phyloP scores from a whole-genome alignment of 2,888 invertebrate species.

The Epistrophe eligans region DNA sequence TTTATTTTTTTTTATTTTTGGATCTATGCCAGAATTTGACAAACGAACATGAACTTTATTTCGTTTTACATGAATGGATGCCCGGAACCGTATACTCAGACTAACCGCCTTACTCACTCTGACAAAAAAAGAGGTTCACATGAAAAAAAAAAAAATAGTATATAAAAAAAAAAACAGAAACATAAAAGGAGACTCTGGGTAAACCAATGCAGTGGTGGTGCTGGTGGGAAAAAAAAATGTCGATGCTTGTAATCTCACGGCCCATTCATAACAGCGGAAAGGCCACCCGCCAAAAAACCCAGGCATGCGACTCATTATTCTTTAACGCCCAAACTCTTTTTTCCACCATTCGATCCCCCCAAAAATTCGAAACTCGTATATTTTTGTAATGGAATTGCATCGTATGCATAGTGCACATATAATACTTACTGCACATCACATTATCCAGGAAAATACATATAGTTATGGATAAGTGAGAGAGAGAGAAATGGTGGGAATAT shows the following conservation, averaged over 20 bases:
- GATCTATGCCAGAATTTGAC: slow-evolving; percentile 75
- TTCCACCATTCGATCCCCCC: slow-evolving; percentile 1
- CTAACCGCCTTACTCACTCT: slow-evolving; percentile 41
- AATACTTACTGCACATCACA: slow-evolving; percentile 30
- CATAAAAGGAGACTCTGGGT: slow-evolving; percentile 30
- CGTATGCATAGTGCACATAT: slow-evolving; percentile 50
- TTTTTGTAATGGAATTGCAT: slow-evolving; percentile 74
- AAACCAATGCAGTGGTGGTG: slow-evolving; percentile 61
- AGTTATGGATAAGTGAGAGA: neutral
- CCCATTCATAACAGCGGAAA: slow-evolving; percentile 70
- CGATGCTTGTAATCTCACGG: slow-evolving; percentile 75
- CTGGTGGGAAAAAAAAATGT: slow-evolving; percentile 66
- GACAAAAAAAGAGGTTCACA: slow-evolving; percentile 65
- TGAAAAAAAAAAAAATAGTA: slow-evolving; percentile 23
- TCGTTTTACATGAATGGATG: slow-evolving; percentile 76
- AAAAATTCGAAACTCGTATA: slow-evolving; percentile 31
- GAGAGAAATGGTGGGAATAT: neutral
- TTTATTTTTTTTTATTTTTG: slow-evolving; percentile 55
- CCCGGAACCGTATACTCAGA: slow-evolving; percentile 73
- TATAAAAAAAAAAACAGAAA: slow-evolving; percentile 19
- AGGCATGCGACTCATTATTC: slow-evolving; percentile 73
- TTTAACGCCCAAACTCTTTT: slow-evolving; percentile 36
- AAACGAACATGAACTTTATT: slow-evolving; percentile 76
- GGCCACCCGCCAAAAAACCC: slow-evolving; percentile 63
- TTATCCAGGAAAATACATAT: slow-evolving; percentile 24